Percentiles rank a stretch among this genome's conserved stretches.
Evolutionary conservation across 2,888 invertebrate species (phyloP).

Genomic region (Schrankia costaestrigalis): DNA sequence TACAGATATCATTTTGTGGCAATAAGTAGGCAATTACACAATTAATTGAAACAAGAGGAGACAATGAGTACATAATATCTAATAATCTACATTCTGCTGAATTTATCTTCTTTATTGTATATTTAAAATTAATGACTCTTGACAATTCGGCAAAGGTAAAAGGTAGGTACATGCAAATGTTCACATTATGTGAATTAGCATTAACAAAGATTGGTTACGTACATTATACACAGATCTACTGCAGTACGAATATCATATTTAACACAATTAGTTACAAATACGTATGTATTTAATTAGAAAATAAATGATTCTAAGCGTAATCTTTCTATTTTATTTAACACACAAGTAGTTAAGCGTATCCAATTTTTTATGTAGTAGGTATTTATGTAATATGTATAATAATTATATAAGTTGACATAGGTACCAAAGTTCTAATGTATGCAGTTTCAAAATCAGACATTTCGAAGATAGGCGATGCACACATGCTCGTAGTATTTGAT

Average conservation of each 20-base stretch:
- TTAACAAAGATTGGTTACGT: slow-evolving; percentile 65
- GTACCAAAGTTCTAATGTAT: slow-evolving; percentile 39
- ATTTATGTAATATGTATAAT: slow-evolving; percentile 42
- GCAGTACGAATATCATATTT: slow-evolving; percentile 71
- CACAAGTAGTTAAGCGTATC: slow-evolving; percentile 74
- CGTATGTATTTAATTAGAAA: slow-evolving; percentile 63
- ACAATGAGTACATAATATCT: slow-evolving; percentile 58
- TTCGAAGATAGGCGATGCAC: slow-evolving; percentile 56
- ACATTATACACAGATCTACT: slow-evolving; percentile 75
- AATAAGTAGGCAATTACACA: slow-evolving; percentile 31
- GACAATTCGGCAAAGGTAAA: slow-evolving; percentile 37
- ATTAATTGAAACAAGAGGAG: slow-evolving; percentile 46
- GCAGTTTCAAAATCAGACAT: slow-evolving; percentile 49
- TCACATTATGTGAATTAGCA: slow-evolving; percentile 55
- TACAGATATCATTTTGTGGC: slow-evolving; percentile 27
- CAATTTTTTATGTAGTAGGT: slow-evolving; percentile 49
- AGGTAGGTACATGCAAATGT: slow-evolving; percentile 47
- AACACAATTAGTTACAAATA: slow-evolving; percentile 74
- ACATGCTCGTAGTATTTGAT: slow-evolving; percentile 41
- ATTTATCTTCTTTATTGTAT: slow-evolving; percentile 26
- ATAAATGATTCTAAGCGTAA: slow-evolving; percentile 76
- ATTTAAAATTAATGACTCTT: slow-evolving; percentile 39
- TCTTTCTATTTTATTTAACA: slow-evolving; percentile 70
- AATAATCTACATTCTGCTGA: slow-evolving; percentile 42
- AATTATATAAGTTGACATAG: slow-evolving; percentile 35